phyloP scores from a whole-genome alignment of 2,888 invertebrate species.

The Drosophila austrosaltans region DNA sequence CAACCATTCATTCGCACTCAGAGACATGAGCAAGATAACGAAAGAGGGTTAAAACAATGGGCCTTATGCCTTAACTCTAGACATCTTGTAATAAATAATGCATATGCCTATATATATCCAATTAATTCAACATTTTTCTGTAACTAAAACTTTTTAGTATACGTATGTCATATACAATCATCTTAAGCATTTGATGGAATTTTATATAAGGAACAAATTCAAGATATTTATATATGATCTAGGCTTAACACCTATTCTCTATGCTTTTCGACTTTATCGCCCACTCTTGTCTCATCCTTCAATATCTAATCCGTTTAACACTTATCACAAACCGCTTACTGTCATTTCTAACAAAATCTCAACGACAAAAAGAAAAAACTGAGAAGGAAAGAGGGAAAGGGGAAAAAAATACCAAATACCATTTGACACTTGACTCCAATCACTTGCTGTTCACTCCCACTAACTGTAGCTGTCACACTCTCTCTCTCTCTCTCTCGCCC shows the following conservation, averaged over 20 bases:
- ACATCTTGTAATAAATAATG: not conserved
- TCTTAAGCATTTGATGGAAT: too few relatives aligned
- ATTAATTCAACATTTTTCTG: too few relatives aligned
- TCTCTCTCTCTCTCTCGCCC: not conserved
- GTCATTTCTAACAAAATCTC: constrained; percentile 22
- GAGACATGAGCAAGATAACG: not conserved
- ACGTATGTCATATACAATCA: too few relatives aligned
- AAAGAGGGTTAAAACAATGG: not conserved
- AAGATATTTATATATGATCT: too few relatives aligned
- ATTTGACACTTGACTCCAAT: constrained; percentile 21
- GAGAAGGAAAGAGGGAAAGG: not conserved
- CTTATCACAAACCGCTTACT: constrained; percentile 17
- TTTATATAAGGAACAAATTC: too few relatives aligned
- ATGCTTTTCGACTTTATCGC: not conserved
- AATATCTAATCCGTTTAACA: constrained; percentile 17
- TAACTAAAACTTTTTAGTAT: too few relatives aligned
- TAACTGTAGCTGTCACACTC: not conserved
- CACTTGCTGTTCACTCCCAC: not conserved
- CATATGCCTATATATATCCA: too few relatives aligned
- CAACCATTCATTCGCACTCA: constrained; percentile 3
- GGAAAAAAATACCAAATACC: constrained; percentile 8
- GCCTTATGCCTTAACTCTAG: not conserved
- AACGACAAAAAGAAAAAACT: not conserved
- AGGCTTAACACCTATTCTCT: not conserved
- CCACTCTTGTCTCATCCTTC: not conserved